phyloP scores from a whole-genome alignment of 2,888 invertebrate species.

The Muschampia plurimacula region DNA sequence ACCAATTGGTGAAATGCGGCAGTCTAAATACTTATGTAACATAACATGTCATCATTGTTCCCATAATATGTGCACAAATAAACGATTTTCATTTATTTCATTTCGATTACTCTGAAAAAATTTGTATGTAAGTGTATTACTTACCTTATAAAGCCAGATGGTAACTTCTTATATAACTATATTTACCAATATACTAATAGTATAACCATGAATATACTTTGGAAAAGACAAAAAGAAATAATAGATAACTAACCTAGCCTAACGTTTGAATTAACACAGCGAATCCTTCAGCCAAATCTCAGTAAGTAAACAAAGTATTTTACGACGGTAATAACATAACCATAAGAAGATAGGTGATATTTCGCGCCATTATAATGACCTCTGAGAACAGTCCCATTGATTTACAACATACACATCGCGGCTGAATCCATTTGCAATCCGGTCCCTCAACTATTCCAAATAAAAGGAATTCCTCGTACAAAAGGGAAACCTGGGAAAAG shows the following conservation, averaged over 20 bases:
- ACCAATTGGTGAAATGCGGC: too few species aligned
- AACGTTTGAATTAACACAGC: background rate
- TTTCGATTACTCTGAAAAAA: too few species aligned
- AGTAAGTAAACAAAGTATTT: constrained; percentile 2
- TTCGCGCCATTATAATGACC: constrained; percentile 47
- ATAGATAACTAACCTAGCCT: background rate
- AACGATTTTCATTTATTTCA: too few species aligned
- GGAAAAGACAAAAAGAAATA: background rate
- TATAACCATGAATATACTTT: too few species aligned
- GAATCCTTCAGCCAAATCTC: background rate
- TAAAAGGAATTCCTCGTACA: constrained; percentile 79
- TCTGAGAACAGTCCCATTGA: constrained; percentile 57
- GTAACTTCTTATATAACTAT: too few species aligned
- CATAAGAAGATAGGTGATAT: constrained; percentile 20
- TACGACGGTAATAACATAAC: constrained; percentile 2
- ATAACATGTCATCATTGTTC: too few species aligned
- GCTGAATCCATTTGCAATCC: constrained; percentile 71
- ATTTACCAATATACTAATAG: too few species aligned
- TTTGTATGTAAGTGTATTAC: too few species aligned
- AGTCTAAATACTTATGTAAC: too few species aligned
- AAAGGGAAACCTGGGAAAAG: constrained; percentile 76
- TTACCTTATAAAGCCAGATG: too few species aligned
- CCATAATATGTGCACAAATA: too few species aligned
- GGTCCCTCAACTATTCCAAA: constrained; percentile 77
- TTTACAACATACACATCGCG: constrained; percentile 62